Base-by-base conservation (phyloP, 2,888 invertebrate species). In the Philereme transversata region DNA sequence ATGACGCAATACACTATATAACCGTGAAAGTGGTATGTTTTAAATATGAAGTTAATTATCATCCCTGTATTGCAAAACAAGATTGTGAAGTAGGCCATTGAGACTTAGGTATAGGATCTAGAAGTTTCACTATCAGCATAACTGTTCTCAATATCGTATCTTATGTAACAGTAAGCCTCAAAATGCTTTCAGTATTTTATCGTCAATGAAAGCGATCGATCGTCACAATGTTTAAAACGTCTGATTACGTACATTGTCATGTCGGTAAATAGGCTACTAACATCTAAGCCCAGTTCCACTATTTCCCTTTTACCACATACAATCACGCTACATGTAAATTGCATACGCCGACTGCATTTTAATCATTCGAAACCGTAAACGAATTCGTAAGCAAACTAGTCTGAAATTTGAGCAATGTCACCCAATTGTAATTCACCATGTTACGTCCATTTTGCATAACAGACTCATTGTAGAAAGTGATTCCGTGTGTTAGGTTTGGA, bases 391-490 rank as follows among this genome's bases (percentile, higher is more conserved):
- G 47, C 57, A 51, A 55, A 60, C 58, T 58, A 47, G 62, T 62
- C 67, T 68, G 62, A 70, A 71, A 64, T 69, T 73, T 67, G 68
- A 68, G 68, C 70, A 60, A 77, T 81, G 79, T 82, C 79, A 76
- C 79, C 85, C 81, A 83, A 88, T 91, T 91, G 84, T 79, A 86
- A 90, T 92, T 89, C 91, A 86, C 78, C 64, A 73, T 82, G 89
- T 88, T 85, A 87, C 86, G 79, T 84, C 74, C 79, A 76, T 87
- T 91, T 90, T 88, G 89, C 90, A 89, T 90, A 89, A 87, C 83
- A 82, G 82, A 79, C 84, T 85, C 83, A 84, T 85, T 84, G 64
- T 92, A 90, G 91, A 92, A 92, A 92, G 91, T 87, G 83, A 84
- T 86, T 88, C 82, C 77, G 78, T 77, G 77, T 82, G 81, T 81